Evolutionary conservation across 2,113 vertebrate genomes (phyloP), one percentile per base, ranked within the genome.

Genomic region (Solea senegalensis): DNA sequence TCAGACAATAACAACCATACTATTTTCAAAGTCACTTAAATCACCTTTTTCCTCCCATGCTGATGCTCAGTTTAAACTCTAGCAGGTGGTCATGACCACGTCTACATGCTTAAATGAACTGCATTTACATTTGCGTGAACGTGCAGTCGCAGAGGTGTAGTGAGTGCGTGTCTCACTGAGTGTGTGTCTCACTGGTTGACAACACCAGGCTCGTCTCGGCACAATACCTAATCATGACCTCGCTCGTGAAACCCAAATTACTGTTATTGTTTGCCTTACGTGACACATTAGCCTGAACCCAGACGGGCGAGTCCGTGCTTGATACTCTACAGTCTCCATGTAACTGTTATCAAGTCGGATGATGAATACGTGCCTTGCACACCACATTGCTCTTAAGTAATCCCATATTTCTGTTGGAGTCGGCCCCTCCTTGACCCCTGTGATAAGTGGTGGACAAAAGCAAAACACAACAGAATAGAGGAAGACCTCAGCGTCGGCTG

Each of bases 201-300:
- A 78, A 85, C 43, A 43, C 50, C 48, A 46, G 41, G 16, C 40
- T 62, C 15, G 55, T 70, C 59, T 80, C 55, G 45, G 40, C 65
- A 66, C 8, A 54, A 69, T 3, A 71, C 26, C n/a, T 82, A 79
- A 86, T 74, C 69, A 74, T 48, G 65, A 52, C 46, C 41, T 2
- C 27, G 28, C 41, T 2, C 27, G 28, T 46, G 51, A 59, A 51
- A 65, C 53, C 40, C 34, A 72, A 80, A 89, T 86, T 21, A 86
- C 75, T 76, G 78, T 80, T 81, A 69, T 77, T 86, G 63, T 62
- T 60, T 46, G 48, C 67, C 71, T 80, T 56, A 41, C 70, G 54
- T 61, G 76, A 80, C 55, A 80, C 58, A 71, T 77, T 46, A 48
- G 26, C 51, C 66, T 60, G 64, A 78, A 83, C 26, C n/a, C 74